Conservation (phyloP, 1,140 invertebrate genomes). For the Pogonomyrmex barbatus region DNA sequence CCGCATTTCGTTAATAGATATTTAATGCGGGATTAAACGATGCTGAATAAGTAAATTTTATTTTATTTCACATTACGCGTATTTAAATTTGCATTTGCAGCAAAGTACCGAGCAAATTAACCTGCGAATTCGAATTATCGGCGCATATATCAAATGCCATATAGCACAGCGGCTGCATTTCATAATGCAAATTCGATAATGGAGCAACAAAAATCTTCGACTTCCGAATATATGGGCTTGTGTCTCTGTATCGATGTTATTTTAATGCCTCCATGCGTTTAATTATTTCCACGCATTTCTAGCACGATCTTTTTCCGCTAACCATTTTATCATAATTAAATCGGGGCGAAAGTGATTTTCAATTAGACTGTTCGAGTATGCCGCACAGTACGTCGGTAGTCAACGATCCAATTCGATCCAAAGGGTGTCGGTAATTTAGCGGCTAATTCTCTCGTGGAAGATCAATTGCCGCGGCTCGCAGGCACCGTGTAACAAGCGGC, state of each 20-base stretch:
- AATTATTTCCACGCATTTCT: conserved; percentile 47
- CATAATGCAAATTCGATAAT: conserved; percentile 64
- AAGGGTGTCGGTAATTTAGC: conserved; percentile 55
- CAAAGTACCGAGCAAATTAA: conserved; percentile 50
- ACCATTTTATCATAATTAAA: conserved; percentile 57
- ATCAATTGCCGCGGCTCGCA: conserved; percentile 53
- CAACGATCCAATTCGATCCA: conserved; percentile 54
- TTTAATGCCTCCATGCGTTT: conserved; percentile 21
- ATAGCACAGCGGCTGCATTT: not conserved
- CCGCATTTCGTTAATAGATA: conserved; percentile 41
- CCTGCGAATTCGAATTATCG: conserved; percentile 52
- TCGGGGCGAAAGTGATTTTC: conserved; percentile 49
- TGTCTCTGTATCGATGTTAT: conserved; percentile 18
- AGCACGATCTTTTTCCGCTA: conserved; percentile 35
- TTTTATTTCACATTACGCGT: conserved; percentile 57
- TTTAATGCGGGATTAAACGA: conserved; percentile 54
- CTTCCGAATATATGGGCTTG: conserved; percentile 7
- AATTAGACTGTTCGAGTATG: conserved; percentile 37
- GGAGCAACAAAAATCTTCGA: conserved; percentile 57
- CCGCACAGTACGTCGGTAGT: conserved; percentile 16
- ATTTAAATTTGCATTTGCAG: conserved; percentile 53
- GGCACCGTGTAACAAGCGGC: conserved; percentile 50
- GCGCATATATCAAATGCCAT: conserved; percentile 4
- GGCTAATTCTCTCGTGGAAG: conserved; percentile 50
- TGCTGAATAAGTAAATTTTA: conserved; percentile 62